phyloP scores from a whole-genome alignment of 2,888 invertebrate species.

The Coronaproctus castanopsis region DNA sequence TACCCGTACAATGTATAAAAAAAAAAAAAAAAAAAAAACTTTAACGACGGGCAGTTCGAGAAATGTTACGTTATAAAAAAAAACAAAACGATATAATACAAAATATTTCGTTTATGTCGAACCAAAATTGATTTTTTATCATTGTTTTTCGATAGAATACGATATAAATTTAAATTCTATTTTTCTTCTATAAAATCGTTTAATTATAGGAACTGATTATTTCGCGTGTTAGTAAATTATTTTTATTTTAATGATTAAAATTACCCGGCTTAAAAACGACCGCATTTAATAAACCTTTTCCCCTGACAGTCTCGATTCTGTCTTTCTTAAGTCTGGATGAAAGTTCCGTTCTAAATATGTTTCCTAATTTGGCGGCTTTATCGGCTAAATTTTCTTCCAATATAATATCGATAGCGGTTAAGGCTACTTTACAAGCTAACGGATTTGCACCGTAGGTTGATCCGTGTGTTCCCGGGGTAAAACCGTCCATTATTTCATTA shows the following conservation, averaged over 20 bases:
- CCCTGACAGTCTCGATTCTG: slow-evolving; percentile 52
- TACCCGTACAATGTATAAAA: no score
- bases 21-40: no score
- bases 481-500: slow-evolving; percentile 63
- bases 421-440: slow-evolving; percentile 66
- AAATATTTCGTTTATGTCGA: no score
- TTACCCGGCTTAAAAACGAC: slow-evolving; percentile 44
- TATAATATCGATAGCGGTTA: slow-evolving; percentile 65
- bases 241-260: neutral
- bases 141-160: no score
- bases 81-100: no score
- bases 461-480: slow-evolving; percentile 83
- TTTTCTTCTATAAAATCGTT: neutral
- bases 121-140: no score
- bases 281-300: slow-evolving; percentile 78
- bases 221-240: slow-evolving; percentile 1
- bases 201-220: neutral
- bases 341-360: slow-evolving; percentile 48
- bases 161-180: neutral
- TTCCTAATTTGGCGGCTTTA: slow-evolving; percentile 58
- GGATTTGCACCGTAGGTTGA: slow-evolving; percentile 97
- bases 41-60: no score
- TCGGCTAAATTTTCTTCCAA: slow-evolving; percentile 69
- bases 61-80: no score
- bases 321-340: slow-evolving; percentile 46